Evolutionary conservation across 2,797 vertebrate genomes (phyloP).

Genomic region (Sebastes paucispinis): DNA sequence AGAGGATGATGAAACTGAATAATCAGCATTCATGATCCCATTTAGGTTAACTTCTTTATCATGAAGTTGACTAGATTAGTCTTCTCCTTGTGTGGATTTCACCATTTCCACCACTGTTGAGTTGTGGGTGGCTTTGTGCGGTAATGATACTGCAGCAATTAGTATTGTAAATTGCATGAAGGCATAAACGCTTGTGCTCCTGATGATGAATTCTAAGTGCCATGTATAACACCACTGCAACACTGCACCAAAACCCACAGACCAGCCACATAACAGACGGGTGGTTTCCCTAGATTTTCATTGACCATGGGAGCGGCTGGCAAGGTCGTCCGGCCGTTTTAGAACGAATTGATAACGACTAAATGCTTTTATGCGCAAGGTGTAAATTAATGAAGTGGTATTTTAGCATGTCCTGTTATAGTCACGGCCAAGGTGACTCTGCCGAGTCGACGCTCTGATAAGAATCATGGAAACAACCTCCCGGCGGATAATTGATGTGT

Average conservation of each 20-base stretch:
- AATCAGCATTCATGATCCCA: background rate
- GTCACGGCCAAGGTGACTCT: slow-evolving; percentile 75
- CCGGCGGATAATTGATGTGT: slow-evolving; percentile 56
- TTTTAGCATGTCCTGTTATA: slow-evolving; percentile 60
- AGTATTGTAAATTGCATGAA: background rate
- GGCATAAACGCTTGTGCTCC: background rate
- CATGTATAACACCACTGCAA: slow-evolving; percentile 6
- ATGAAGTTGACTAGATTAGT: background rate
- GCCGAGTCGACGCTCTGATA: slow-evolving; percentile 30
- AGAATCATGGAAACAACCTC: slow-evolving; percentile 45
- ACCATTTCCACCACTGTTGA: background rate
- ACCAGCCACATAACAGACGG: background rate
- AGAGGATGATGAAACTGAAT: background rate
- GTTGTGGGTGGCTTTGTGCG: background rate
- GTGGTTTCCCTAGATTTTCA: slow-evolving; percentile 29
- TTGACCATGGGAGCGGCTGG: slow-evolving; percentile 18
- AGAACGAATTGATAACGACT: slow-evolving; percentile 60
- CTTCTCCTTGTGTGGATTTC: background rate
- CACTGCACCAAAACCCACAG: slow-evolving; percentile 5
- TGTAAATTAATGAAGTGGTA: slow-evolving; percentile 68
- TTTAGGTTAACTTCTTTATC: background rate
- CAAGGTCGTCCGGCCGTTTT: slow-evolving; percentile 67
- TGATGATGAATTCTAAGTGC: slow-evolving; percentile 7
- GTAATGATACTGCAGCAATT: background rate
- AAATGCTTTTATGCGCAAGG: slow-evolving; percentile 58